Evolutionary conservation across 2,888 invertebrate genomes (phyloP), one percentile per base, ranked within the genome.

Genomic region (Synanthedon vespiformis): DNA sequence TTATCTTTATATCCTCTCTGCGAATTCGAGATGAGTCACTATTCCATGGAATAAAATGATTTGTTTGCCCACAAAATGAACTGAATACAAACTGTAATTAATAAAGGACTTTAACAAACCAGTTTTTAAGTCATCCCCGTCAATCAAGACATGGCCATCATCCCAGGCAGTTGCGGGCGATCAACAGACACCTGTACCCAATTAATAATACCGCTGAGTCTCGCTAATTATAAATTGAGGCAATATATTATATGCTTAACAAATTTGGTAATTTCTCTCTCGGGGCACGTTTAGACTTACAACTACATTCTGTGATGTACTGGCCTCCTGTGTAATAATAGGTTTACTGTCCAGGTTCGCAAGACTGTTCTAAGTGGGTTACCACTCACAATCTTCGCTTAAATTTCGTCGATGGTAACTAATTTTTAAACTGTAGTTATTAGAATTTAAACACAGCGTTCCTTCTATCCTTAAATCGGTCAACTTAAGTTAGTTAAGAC

Each of bases 171-270:
- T 54, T 49, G 54, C 53, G 51, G 40, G 48, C 62, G 67, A 67
- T 68, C 57, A 64, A 54, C 58, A 62, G 49, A 65, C 77, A 77
- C 75, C 77, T 77, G 77, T 64, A 61, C 63, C 56, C 57, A 53
- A 57, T 58, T 56, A 56, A 58, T 58, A 55, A 58, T 53, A 47
- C 52, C 49, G 54, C 59, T 57, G 60, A 68, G 74, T 70, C 72
- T 73, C 62, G 68, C 73, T 78, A 74, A 80, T 76, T 77, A 74
- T 75, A 71, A 74, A 74, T 72, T 66, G 62, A 56, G 54, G 67
- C 66, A 61, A 77, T 77, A 68, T 66, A 70, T 77, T 67, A 68
- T 65, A 65, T 67, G 67, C 66, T 67, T 64, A 63, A 64, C 67
- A 62, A 67, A 65, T 67, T 62, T 58, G 64, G 67, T 65, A 69